These are phyloP conservation scores for Colistium nudipinnis DNA, from an alignment of 2,113 vertebrate species.

Conservation along the genomic window DNA sequence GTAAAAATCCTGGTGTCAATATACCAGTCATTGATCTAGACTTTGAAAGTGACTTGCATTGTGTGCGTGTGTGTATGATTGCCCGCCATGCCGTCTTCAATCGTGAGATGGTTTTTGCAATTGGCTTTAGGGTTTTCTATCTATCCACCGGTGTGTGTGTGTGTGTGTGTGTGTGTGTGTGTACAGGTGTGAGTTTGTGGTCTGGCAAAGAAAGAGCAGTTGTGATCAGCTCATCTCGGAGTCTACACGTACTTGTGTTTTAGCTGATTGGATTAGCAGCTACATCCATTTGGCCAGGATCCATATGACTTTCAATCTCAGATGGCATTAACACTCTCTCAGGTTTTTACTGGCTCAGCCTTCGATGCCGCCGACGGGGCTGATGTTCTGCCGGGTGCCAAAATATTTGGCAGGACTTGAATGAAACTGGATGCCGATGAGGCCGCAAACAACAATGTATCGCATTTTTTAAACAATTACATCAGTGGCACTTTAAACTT, in stretches of 20 bases:
- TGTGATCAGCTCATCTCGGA: constrained; percentile 54
- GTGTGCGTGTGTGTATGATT: neutral
- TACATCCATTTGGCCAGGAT: constrained; percentile 61
- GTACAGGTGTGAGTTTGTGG: neutral
- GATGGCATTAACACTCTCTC: constrained; percentile 66
- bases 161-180: neutral
- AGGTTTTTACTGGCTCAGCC: constrained; percentile 35
- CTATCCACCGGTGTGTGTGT: neutral
- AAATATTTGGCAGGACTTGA: constrained; percentile 49
- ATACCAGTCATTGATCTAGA: constrained; percentile 42
- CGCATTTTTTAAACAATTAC: constrained; percentile 16
- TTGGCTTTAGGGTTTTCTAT: neutral
- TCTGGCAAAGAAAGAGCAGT: constrained; percentile 26
- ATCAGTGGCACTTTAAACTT: neutral
- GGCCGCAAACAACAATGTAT: constrained; percentile 2
- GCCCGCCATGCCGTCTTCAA: neutral
- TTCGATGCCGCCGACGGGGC: constrained; percentile 10
- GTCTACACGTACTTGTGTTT: constrained; percentile 75
- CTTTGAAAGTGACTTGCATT: neutral
- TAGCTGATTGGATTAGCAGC: constrained; percentile 76
- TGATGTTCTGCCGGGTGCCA: constrained; percentile 38
- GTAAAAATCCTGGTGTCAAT: constrained; percentile 59
- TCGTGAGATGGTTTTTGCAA: neutral
- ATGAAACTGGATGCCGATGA: constrained; percentile 28
- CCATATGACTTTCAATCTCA: constrained; percentile 56